phyloP scores from a whole-genome alignment of 2,113 vertebrate genomes.

The Mastomys coucha region DNA sequence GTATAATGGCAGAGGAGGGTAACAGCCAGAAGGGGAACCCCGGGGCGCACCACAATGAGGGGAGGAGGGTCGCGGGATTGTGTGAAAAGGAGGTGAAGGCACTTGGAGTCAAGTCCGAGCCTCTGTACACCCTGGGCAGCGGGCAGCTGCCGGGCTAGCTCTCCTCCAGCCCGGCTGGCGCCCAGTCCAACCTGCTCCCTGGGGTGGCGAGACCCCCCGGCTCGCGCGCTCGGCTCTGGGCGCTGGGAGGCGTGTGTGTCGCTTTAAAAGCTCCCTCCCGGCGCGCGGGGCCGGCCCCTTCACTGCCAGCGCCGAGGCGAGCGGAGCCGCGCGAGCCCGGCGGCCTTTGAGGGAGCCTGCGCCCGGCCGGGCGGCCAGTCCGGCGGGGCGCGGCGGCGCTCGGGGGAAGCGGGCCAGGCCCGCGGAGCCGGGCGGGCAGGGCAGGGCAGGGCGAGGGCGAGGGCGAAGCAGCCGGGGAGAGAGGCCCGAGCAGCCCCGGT shows the following conservation, averaged over 20 bases:
- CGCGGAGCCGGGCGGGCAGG: neutral
- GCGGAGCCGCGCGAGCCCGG: conserved; percentile 81
- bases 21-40: neutral
- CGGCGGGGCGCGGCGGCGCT: conserved; percentile 57
- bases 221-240: conserved; percentile 67
- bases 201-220: conserved; percentile 43
- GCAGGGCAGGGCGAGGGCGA: conserved; percentile 16
- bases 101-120: neutral
- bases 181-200: conserved; percentile 4
- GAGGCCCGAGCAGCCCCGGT: conserved; percentile 40
- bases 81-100: neutral
- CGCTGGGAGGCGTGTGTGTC: conserved; percentile 78
- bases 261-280: conserved; percentile 83
- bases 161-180: neutral
- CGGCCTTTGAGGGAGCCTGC: conserved; percentile 90
- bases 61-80: neutral
- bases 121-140: neutral
- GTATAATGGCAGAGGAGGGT: neutral
- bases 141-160: too few species aligned
- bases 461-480: conserved; percentile 16
- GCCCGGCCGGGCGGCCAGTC: conserved; percentile 88
- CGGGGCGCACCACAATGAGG: neutral
- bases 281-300: conserved; percentile 79
- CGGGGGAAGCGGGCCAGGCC: neutral
- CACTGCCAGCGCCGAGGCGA: conserved; percentile 82